Evolutionary conservation across 2,113 vertebrate species (phyloP), one percentile per base, ranked within the genome.

Genomic region (Ceyx cyanopectus): DNA sequence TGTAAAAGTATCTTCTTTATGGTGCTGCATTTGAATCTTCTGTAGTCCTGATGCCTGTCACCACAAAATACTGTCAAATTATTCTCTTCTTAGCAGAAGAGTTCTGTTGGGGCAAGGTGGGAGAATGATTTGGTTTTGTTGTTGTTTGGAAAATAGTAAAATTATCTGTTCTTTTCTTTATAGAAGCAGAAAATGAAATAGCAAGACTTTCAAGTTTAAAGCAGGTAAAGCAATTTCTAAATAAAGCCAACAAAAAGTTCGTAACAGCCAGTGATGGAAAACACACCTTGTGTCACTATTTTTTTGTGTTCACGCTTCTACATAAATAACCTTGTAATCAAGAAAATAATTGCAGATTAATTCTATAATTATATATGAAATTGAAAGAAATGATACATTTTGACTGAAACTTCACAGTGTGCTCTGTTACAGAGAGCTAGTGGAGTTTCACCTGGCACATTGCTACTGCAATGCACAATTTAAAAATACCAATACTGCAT

Each of bases 121-220:
- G 26, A 62, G 4, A 72, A 53, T 62, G 10, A 22, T 24, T 73
- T 73, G 29, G 1, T 62, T 91, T 79, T 62, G 4, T 56, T 63
- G 8, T 37, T 75, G 22, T 81, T 88, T 58, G 46, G 53, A 73
- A 89, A 81, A 22, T 50, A 80, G 26, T 48, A 62, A 84, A 34
- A 62, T 29, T 14, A 11, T 8, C 1, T 21, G 5, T 14, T 41
- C 70, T 9, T 34, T 83, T 90, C 74, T 96, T 98, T 91, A 68
- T 85, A 99, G 99, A 96, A 94, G 98, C 98, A 84, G 98, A 99
- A 97, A 98, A 97, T 77, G 98, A 99, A 98, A 97, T 98, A 32
- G 93, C 96, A 95, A 98, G 97, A 93, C 95, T 98, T 87, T 98
- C 96, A 86, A 97, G 54, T 94, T 91, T 97, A 93, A 85, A 96